Conservation (phyloP, 2,888 invertebrate species). For the Amphipyra tragopoginis region DNA sequence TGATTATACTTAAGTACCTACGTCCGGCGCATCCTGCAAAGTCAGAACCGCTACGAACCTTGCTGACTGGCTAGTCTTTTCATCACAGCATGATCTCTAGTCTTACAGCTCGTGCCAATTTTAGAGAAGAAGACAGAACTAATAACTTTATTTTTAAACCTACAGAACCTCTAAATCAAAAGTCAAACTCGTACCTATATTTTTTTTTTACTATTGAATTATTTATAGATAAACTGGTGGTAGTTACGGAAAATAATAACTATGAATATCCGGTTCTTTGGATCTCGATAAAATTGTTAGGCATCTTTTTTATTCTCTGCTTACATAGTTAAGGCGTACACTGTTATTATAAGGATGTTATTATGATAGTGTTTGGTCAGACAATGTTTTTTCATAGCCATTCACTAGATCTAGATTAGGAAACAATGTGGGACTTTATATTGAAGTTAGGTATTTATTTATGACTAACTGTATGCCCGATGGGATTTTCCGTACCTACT, state of each 20-base stretch:
- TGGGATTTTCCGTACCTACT: too few relatives aligned
- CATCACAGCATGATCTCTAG: too few relatives aligned
- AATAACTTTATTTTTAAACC: background rate
- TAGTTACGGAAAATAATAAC: slow-evolving; percentile 69
- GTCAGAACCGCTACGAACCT: too few relatives aligned
- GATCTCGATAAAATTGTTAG: slow-evolving; percentile 67
- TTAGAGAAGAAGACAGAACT: too few relatives aligned
- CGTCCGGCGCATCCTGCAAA: too few relatives aligned
- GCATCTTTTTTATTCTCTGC: slow-evolving; percentile 39
- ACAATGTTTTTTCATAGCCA: slow-evolving; percentile 35
- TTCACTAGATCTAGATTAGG: slow-evolving; percentile 46
- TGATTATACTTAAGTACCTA: too few relatives aligned
- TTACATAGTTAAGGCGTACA: slow-evolving; percentile 53
- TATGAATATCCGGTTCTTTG: slow-evolving; percentile 66
- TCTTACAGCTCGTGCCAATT: too few relatives aligned
- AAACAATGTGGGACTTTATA: slow-evolving; percentile 44
- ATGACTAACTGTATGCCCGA: too few relatives aligned
- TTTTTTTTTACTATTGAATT: slow-evolving; percentile 63
- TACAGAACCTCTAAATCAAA: slow-evolving; percentile 25
- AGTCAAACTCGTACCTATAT: background rate
- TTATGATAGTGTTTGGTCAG: slow-evolving; percentile 42
- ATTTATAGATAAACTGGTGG: slow-evolving; percentile 70
- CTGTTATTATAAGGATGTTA: slow-evolving; percentile 55
- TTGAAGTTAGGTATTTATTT: slow-evolving; percentile 2
- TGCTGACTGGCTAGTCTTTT: too few relatives aligned